Conservation (phyloP, 2,888 invertebrate genomes). For the Carabus problematicus region DNA sequence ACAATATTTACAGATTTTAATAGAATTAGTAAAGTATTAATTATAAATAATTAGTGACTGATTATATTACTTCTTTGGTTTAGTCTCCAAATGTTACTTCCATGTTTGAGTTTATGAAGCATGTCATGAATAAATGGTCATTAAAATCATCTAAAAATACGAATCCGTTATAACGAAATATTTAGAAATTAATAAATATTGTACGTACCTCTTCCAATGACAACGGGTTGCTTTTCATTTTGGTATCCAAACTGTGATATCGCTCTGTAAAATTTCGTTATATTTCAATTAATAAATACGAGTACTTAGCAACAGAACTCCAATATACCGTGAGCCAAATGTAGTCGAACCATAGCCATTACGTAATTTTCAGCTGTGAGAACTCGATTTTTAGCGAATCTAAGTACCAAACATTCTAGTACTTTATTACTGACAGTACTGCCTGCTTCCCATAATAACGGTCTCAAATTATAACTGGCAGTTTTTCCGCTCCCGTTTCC, state of each 20-base stretch:
- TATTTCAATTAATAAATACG: not conserved
- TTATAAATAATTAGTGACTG: slow-evolving; percentile 30
- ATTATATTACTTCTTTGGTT: slow-evolving; percentile 34
- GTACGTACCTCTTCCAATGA: slow-evolving; percentile 72
- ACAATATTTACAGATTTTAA: slow-evolving; percentile 13
- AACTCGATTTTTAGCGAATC: slow-evolving; percentile 68
- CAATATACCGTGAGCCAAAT: slow-evolving; percentile 67
- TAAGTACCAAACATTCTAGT: slow-evolving; percentile 72
- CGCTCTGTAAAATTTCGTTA: slow-evolving; percentile 64
- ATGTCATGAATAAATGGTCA: slow-evolving; percentile 67
- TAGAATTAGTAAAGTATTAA: slow-evolving; percentile 8
- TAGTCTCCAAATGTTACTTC: slow-evolving; percentile 26
- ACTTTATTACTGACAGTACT: slow-evolving; percentile 78
- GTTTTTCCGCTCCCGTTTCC: slow-evolving; percentile 64
- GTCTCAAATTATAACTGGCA: slow-evolving; percentile 69
- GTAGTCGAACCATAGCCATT: slow-evolving; percentile 69
- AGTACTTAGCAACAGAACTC: not conserved
- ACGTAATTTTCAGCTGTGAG: slow-evolving; percentile 69
- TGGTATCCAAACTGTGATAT: slow-evolving; percentile 73
- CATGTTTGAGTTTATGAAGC: slow-evolving; percentile 4
- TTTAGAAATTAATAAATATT: not conserved
- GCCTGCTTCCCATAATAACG: slow-evolving; percentile 73
- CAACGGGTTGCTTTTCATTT: slow-evolving; percentile 74
- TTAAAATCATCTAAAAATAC: slow-evolving; percentile 64
- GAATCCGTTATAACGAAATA: slow-evolving; percentile 23